phyloP scores from a whole-genome alignment of 2,888 invertebrate species.

The Eristalinus aeneus region DNA sequence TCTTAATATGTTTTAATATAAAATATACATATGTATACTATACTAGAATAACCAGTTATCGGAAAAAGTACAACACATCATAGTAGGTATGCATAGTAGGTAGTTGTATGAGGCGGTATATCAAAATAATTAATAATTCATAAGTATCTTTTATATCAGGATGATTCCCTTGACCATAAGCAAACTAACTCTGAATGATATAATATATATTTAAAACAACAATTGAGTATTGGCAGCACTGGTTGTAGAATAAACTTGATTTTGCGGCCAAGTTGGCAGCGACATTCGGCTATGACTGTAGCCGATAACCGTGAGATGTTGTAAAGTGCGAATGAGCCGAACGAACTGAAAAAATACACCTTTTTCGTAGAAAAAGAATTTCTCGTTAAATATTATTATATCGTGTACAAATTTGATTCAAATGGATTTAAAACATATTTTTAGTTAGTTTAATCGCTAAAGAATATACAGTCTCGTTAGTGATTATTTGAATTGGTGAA shows the following conservation, averaged over 20 bases:
- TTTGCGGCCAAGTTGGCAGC: constrained; percentile 21
- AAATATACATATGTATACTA: background rate
- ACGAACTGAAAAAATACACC: constrained; percentile 53
- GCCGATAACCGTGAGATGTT: constrained; percentile 52
- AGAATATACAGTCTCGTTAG: constrained; percentile 26
- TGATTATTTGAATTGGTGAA: constrained; percentile 46
- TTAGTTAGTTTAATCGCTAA: constrained; percentile 33
- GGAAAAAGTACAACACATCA: too few species aligned
- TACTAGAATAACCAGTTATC: too few species aligned
- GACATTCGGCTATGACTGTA: constrained; percentile 44
- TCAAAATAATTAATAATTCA: too few species aligned
- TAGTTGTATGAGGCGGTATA: too few species aligned
- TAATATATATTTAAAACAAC: too few species aligned
- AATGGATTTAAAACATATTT: constrained; percentile 54
- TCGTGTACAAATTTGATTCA: constrained; percentile 59
- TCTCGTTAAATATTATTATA: constrained; percentile 32
- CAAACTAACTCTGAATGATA: too few species aligned
- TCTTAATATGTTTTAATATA: too few species aligned
- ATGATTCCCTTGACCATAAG: too few species aligned
- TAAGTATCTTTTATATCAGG: too few species aligned
- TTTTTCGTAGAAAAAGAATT: constrained; percentile 57
- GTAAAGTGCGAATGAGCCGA: constrained; percentile 67
- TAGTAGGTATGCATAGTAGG: too few species aligned
- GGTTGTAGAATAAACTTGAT: background rate
- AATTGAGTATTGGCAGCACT: too few species aligned